A percentile compares a stretch with the other conserved stretches of the same genome.
Evolutionary conservation across 2,888 invertebrate genomes (phyloP).

Genomic region (Pyrgus malvae): DNA sequence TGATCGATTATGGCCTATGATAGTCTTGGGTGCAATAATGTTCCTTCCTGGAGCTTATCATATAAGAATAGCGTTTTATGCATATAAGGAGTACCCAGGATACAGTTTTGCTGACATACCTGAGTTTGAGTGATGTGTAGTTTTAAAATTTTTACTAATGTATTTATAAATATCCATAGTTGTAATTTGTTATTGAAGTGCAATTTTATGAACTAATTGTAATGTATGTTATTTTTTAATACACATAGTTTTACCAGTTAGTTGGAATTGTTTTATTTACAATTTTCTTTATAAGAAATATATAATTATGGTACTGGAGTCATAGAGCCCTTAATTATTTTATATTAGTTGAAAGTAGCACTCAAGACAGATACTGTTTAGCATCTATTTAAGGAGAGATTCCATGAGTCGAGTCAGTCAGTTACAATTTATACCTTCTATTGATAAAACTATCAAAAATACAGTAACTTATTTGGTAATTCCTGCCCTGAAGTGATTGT

Average conservation of each 20-base stretch:
- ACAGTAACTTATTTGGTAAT: no score
- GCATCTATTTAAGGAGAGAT: no score
- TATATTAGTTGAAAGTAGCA: no score
- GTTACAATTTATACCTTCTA: no score
- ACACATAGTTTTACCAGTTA: background rate
- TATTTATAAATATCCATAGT: background rate
- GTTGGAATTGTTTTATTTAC: no score
- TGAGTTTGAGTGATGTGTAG: conserved; percentile 84
- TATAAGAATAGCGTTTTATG: conserved; percentile 92
- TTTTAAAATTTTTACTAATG: background rate
- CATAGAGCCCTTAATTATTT: no score
- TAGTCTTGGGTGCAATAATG: conserved; percentile 93
- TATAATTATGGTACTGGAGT: no score
- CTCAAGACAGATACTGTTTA: no score
- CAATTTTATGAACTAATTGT: conserved; percentile 8
- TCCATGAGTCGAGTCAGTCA: no score
- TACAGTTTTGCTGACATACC: conserved; percentile 95
- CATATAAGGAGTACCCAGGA: conserved; percentile 91
- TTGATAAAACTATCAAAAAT: no score
- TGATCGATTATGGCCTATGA: conserved; percentile 94
- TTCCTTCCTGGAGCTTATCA: conserved; percentile 96
- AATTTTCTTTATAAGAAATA: no score
- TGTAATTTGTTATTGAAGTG: conserved; percentile 23
- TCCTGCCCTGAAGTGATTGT: no score
- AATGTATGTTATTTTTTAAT: background rate